A percentile compares a stretch with the other conserved stretches of the same genome.
Evolutionary conservation across 2,113 vertebrate genomes (phyloP).

Genomic region (Microcebus ravelobensis): DNA sequence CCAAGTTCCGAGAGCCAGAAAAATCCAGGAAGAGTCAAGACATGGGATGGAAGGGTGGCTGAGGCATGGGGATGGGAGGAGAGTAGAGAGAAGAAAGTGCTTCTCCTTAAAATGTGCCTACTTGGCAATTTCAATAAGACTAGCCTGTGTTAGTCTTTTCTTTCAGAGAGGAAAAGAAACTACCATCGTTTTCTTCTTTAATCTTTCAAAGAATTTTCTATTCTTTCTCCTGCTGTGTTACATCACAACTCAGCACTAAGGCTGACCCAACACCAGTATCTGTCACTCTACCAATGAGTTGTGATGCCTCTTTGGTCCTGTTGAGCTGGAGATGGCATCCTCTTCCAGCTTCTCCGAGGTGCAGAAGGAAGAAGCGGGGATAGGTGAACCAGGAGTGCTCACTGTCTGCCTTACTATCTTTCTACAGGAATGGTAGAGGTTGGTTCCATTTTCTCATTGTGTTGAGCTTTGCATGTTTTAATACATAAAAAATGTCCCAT

Average conservation of each 20-base stretch:
- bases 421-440: not conserved
- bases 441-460: not conserved
- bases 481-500: not conserved
- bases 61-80: not conserved
- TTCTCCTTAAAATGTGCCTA: not conserved
- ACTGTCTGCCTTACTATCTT: not conserved
- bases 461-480: not conserved
- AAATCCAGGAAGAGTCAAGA: not conserved
- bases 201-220: not conserved
- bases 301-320: not conserved
- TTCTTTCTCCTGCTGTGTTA: not conserved
- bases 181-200: not conserved
- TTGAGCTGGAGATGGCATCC: not conserved
- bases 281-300: not conserved
- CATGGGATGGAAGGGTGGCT: not conserved
- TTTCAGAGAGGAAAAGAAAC: conserved; percentile 24
- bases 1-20: not conserved
- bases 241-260: not conserved
- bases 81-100: not conserved
- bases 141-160: not conserved
- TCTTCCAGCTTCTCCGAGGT: not conserved
- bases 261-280: not conserved
- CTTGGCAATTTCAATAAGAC: conserved; percentile 1
- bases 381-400: not conserved
- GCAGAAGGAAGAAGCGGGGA: not conserved